Evolutionary conservation across 2,797 vertebrate species (phyloP).

Genomic region (Eupleurogrammus muticus): DNA sequence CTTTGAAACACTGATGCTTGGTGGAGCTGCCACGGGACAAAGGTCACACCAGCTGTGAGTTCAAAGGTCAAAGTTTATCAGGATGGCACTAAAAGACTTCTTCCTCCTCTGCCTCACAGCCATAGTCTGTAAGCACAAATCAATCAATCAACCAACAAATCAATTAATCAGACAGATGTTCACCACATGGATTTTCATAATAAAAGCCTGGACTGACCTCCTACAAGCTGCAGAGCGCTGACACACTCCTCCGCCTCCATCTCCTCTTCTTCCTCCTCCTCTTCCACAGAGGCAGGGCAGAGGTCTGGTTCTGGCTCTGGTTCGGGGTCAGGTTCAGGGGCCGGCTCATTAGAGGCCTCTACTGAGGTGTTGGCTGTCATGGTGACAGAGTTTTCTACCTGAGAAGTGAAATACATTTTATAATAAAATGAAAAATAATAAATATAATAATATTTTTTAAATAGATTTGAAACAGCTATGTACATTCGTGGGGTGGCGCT

Average conservation of each 20-base stretch:
- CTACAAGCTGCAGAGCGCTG: conserved; percentile 92
- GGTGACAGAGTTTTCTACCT: conserved; percentile 24
- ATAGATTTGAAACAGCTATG: background rate
- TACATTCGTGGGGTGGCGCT: no score
- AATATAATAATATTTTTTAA: no score
- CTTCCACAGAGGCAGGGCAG: conserved; percentile 5
- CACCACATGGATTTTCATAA: background rate
- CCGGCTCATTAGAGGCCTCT: background rate
- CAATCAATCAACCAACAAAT: background rate
- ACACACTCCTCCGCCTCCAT: conserved; percentile 91
- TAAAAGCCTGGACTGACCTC: conserved; percentile 70
- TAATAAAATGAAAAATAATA: no score
- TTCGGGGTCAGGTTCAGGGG: conserved; percentile 19
- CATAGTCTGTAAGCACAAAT: conserved; percentile 86
- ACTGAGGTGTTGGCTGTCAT: conserved; percentile 1
- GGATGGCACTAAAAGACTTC: conserved; percentile 81
- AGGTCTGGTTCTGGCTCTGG: background rate
- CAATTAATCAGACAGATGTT: background rate
- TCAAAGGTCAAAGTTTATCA: conserved; percentile 34
- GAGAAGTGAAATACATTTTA: background rate
- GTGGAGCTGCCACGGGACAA: conserved; percentile 9
- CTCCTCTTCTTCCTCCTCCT: conserved; percentile 80
- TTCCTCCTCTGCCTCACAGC: conserved; percentile 90
- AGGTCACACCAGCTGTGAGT: background rate
- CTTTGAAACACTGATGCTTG: background rate